These are phyloP conservation scores for Carterocephalus palaemon DNA, from an alignment of 2,888 invertebrate species.

Conservation along the genomic window DNA sequence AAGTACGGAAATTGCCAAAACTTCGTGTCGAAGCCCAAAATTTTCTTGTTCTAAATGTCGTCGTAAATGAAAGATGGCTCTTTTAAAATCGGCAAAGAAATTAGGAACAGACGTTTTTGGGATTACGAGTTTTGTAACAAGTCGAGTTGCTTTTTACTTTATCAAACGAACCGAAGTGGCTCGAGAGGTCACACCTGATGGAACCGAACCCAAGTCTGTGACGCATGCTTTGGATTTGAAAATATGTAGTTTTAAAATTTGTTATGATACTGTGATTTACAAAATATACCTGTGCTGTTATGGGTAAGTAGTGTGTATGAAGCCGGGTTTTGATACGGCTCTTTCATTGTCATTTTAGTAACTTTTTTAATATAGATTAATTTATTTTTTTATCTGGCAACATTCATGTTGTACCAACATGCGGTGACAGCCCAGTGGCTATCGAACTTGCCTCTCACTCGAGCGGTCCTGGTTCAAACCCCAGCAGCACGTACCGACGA, in stretches of 20 bases:
- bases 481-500: too few relatives aligned
- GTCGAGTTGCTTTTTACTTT: conserved; percentile 47
- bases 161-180: conserved; percentile 23
- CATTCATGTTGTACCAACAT: too few relatives aligned
- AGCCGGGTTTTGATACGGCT: too few relatives aligned
- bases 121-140: conserved; percentile 71
- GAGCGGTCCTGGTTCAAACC: too few relatives aligned
- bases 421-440: too few relatives aligned
- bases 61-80: conserved; percentile 77
- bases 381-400: too few relatives aligned
- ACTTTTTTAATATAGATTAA: too few relatives aligned
- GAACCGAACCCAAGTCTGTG: not conserved
- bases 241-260: not conserved
- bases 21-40: conserved; percentile 74
- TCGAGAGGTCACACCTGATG: conserved; percentile 21
- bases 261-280: not conserved
- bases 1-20: conserved; percentile 76
- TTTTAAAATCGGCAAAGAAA: conserved; percentile 77
- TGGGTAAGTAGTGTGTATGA: too few relatives aligned
- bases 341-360: too few relatives aligned
- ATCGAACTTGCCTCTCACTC: too few relatives aligned
- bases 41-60: conserved; percentile 76
- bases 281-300: not conserved
- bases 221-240: not conserved
- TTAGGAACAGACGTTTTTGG: conserved; percentile 75